These are phyloP conservation scores for Spicauda simplicius DNA, from an alignment of 2,888 invertebrate species.

Conservation along the genomic window DNA sequence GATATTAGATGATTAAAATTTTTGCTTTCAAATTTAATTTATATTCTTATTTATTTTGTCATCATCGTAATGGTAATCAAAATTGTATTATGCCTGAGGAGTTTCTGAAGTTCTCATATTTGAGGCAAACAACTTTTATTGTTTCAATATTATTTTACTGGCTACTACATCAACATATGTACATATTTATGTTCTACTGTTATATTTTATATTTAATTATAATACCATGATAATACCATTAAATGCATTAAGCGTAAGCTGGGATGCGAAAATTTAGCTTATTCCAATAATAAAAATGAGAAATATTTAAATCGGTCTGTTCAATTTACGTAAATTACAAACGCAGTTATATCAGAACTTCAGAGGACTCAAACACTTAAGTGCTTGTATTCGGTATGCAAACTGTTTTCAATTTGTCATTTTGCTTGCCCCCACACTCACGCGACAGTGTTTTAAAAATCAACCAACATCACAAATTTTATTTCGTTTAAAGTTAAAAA, in stretches of 20 bases:
- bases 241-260: no score
- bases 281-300: background rate
- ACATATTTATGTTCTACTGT: no score
- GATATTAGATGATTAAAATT: slow-evolving; percentile 76
- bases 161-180: no score
- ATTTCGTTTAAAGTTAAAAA: slow-evolving; percentile 38
- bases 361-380: slow-evolving; percentile 4
- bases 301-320: background rate
- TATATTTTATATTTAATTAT: no score
- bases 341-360: background rate
- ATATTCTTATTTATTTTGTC: slow-evolving; percentile 65
- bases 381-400: slow-evolving; percentile 30
- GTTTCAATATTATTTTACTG: no score
- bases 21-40: slow-evolving; percentile 66
- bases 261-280: background rate
- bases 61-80: slow-evolving; percentile 39
- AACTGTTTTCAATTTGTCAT: slow-evolving; percentile 31
- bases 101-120: background rate
- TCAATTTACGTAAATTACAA: background rate
- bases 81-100: slow-evolving; percentile 19
- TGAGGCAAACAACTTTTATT: no score
- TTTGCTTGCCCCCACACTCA: slow-evolving; percentile 41
- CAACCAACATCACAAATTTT: slow-evolving; percentile 41
- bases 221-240: no score
- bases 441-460: slow-evolving; percentile 33